Evolutionary conservation across 1,140 invertebrate genomes (phyloP), one percentile per base, ranked within the genome.

Genomic region (Drosophila dunni): DNA sequence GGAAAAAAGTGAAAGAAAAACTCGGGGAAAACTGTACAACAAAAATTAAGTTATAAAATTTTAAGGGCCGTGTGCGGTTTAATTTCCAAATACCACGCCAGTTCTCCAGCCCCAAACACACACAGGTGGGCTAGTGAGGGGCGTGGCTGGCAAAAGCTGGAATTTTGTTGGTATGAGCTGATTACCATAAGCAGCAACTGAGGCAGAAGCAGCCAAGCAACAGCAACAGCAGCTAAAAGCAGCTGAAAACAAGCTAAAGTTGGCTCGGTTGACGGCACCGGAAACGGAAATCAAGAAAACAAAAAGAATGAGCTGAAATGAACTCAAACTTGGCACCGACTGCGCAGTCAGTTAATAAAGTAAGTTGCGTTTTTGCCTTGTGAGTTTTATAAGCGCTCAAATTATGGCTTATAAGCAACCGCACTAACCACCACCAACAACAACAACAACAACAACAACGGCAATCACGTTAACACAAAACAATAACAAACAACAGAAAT

Each of bases 1-100:
- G 42, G 29, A 33, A 8, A 33, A 51, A 24, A 33, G 62, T 15
- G 2, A 42, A 51, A 9, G 45, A 42, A 50, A 51, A 68, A 60
- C 50, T 54, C 24, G 58, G 29, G 29, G 6, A 73, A 56, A 73
- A 56, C 65, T 74, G 71, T 68, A 34, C 42, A 74, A 86, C 83
- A 82, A 76, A 88, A 88, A 88, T 88, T 88, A 88, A 89, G 83
- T 88, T 88, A 88, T 88, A 88, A 88, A 88, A 88, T 88, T 88
- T 88, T 88, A 89, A 88, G 83, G 84, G 86, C 80, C 76, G 66
- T 80, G 76, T 81, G 69, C 79, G 78, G 77, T 84, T 89, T 88
- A 89, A 88, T 88, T 88, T 89, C 77, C 73, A 80, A 83, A 83
- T 89, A 66, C 83, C 83, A 88, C 79, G 83, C 63, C 80, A 88